phyloP scores from a whole-genome alignment of 2,888 invertebrate genomes.

The Drosophila mercatorum region DNA sequence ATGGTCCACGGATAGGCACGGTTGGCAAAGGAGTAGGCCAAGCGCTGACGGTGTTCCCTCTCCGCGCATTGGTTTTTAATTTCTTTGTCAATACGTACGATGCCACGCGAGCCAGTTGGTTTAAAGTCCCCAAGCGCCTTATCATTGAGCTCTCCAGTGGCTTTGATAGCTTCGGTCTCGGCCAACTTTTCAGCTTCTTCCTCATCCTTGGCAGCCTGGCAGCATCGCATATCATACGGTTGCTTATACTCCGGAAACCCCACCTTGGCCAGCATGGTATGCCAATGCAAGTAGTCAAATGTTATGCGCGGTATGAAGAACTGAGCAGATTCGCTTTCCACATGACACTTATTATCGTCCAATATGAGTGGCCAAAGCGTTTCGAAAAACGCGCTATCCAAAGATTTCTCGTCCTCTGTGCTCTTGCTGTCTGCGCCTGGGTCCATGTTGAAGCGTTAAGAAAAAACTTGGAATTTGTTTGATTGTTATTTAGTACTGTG shows the following conservation, averaged over 20 bases:
- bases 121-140: slow-evolving; percentile 17
- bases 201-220: slow-evolving; percentile 25
- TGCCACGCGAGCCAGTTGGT: slow-evolving; percentile 24
- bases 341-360: slow-evolving; percentile 67
- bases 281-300: slow-evolving; percentile 68
- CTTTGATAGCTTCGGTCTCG: slow-evolving; percentile 21
- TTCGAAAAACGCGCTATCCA: slow-evolving; percentile 67
- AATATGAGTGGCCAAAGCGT: slow-evolving; percentile 79
- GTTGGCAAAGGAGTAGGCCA: slow-evolving; percentile 75
- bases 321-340: slow-evolving; percentile 39
- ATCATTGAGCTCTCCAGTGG: slow-evolving; percentile 7
- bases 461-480: slow-evolving; percentile 64
- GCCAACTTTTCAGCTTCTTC: slow-evolving; percentile 29
- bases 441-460: slow-evolving; percentile 13
- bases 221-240: slow-evolving; percentile 57
- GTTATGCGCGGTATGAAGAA: slow-evolving; percentile 62
- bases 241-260: slow-evolving; percentile 59
- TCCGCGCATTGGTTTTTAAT: slow-evolving; percentile 24
- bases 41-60: slow-evolving; percentile 55
- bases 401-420: slow-evolving; percentile 17
- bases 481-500: slow-evolving; percentile 37
- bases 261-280: slow-evolving; percentile 60
- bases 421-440: neutral
- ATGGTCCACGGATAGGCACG: slow-evolving; percentile 72
- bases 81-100: slow-evolving; percentile 55